Percentiles rank a stretch among this genome's conserved stretches.
phyloP scores from a whole-genome alignment of 2,113 vertebrate species.

The Caranx melampygus region DNA sequence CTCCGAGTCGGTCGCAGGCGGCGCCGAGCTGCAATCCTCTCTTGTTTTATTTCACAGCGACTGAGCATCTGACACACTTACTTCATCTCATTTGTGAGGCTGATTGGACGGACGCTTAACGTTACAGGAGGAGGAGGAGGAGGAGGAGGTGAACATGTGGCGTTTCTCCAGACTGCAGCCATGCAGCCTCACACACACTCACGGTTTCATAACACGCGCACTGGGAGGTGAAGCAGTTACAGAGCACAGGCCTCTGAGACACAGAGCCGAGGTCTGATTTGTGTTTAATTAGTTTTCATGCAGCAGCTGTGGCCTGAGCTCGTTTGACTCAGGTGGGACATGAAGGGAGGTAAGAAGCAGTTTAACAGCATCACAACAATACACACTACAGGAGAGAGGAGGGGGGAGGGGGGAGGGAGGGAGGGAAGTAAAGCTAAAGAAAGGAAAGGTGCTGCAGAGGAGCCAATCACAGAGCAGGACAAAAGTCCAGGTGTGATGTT shows the following conservation, averaged over 20 bases:
- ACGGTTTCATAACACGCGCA: neutral
- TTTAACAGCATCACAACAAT: no score
- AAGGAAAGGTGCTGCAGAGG: no score
- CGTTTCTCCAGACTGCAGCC: no score
- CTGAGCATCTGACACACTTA: slow-evolving; percentile 7
- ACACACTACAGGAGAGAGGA: no score
- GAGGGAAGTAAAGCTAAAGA: no score
- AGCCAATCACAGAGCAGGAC: no score
- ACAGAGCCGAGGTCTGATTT: no score
- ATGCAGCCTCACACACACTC: neutral
- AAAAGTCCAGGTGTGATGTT: no score
- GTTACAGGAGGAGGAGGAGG: neutral
- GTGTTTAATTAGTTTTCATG: neutral
- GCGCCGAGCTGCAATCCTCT: neutral
- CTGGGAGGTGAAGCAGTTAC: no score
- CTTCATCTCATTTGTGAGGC: slow-evolving; percentile 18
- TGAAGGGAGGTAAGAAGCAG: no score
- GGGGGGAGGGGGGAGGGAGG: no score
- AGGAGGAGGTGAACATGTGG: slow-evolving; percentile 3
- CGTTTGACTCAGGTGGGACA: neutral
- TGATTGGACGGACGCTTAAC: neutral
- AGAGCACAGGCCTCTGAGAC: no score
- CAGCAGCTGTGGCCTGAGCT: neutral
- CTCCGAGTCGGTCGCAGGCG: slow-evolving; percentile 26
- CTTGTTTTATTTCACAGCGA: slow-evolving; percentile 15